Evolutionary conservation across 2,888 invertebrate species (phyloP), one percentile per base, ranked within the genome.

Genomic region (Cotesia congregata): DNA sequence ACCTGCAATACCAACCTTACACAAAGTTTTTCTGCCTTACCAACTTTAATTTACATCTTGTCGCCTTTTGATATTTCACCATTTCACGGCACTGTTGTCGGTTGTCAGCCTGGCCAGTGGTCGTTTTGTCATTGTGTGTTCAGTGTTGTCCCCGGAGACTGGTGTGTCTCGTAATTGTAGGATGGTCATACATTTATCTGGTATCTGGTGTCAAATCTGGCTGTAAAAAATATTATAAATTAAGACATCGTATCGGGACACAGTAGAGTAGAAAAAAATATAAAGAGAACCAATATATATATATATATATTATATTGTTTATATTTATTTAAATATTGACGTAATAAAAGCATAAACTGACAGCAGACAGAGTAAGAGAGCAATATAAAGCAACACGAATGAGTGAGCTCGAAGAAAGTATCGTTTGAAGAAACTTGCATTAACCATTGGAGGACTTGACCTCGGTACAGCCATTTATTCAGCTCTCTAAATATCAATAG

Each of bases 391-490:
- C 50, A 50, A 12, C 50, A 30, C 30, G 30, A 30, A 30, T 30
- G 30, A 30, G 30, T 30, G 30, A 30, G 30, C 30, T 30, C 30
- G 30, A 30, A 30, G 30, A 30, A 30, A 30, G 30, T 30, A 30
- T 30, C 30, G 30, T 3, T 30, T 30, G 30, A 30, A 30, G 30
- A 30, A 30, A 30, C 3, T 30, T 30, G 30, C 3, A 30, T 50
- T 12, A 65, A 38, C 30, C 38, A 65, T 12, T 30, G 38, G 67
- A 50, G 38, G 67, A 50, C 38, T 64, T 67, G 59, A 59, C 67
- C 59, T 73, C 41, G 61, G 41, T 38, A n/a, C 50, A 72, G 50
- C 50, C 60, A 72, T 61, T 20, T n/a, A 65, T 73, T 65, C 59
- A 30, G 20, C 61, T 67, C 59, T 62, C 40, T 71, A 9, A 30